A percentile compares a stretch with the other conserved stretches of the same genome.
Conservation (phyloP, 2,113 vertebrate species). For the Chamaea fasciata region DNA sequence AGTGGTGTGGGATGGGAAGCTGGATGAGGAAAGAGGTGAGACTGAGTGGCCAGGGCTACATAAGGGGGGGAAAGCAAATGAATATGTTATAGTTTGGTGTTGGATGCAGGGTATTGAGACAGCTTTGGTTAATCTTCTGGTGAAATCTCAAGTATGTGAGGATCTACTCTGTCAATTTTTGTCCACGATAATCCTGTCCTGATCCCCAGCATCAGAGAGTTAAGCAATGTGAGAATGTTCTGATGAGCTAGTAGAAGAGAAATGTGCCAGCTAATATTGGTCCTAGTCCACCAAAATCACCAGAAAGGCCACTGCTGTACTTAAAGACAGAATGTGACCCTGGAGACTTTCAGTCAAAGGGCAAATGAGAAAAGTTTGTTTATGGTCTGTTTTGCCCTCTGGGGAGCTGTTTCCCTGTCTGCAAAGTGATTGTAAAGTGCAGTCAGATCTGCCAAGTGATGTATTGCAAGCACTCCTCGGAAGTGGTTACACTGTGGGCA, state of each 20-base stretch:
- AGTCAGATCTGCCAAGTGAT: neutral
- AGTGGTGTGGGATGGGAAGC: neutral
- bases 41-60: neutral
- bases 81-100: neutral
- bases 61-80: neutral
- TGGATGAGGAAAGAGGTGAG: neutral
- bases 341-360: neutral
- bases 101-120: neutral
- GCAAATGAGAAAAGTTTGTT: neutral
- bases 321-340: neutral
- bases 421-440: neutral
- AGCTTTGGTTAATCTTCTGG: neutral
- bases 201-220: neutral
- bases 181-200: neutral
- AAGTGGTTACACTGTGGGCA: neutral
- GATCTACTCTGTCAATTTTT: neutral
- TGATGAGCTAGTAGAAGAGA: neutral
- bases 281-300: neutral
- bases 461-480: neutral
- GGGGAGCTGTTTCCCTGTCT: neutral
- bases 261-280: neutral
- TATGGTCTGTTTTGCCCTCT: neutral
- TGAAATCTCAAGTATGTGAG: neutral
- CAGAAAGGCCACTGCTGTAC: neutral
- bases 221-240: neutral